Base-by-base conservation (phyloP, 2,888 invertebrate species). In the Napeogenes sylphis region DNA sequence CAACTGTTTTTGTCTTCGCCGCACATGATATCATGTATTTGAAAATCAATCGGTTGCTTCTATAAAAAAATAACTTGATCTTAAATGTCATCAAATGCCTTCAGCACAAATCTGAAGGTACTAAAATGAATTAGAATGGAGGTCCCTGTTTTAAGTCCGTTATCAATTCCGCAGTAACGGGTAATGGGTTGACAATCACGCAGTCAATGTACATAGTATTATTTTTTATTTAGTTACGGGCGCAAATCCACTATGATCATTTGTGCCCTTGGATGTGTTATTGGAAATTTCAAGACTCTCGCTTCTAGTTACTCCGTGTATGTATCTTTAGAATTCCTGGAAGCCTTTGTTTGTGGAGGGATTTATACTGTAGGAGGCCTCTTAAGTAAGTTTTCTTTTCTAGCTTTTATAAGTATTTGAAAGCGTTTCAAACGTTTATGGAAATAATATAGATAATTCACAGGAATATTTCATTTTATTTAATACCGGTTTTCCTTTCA, bases 281-380 rank as follows among this genome's bases (percentile, higher is more conserved):
- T 87, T 4, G 88, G 88, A 0, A 75, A 79, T 55, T 54, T 86
- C 2, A 88, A 87, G 68, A 77, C 81, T 3, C 73, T 87, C 2
- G 77, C 78, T 0, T 73, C 73, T 0, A 76, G 80, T 0, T 88
- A 87, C 70, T 71, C 75, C 30, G 55, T 75, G 10, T 88, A 84
- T 68, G 70, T 84, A 0, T 56, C 66, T 2, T 66, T 85, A 0
- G 88, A 88, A 70, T 81, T 85, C 62, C 13, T 82, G 0, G 88
- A 88, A 63, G 81, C 85, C 0, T 65, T 74, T 0, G 68, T 82
- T 33, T 77, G 80, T 0, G 87, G 83, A 2, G 85, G 85, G 0
- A 73, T 75, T 0, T 86, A 83, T 59, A 68, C 82, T 3, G 75
- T 83, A 10, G 81, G 80, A 2, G 80, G 82, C 71, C 79, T 88